A percentile compares a stretch with the other conserved stretches of the same genome.
phyloP scores from a whole-genome alignment of 2,888 invertebrate species.

The Glaucopsyche alexis region DNA sequence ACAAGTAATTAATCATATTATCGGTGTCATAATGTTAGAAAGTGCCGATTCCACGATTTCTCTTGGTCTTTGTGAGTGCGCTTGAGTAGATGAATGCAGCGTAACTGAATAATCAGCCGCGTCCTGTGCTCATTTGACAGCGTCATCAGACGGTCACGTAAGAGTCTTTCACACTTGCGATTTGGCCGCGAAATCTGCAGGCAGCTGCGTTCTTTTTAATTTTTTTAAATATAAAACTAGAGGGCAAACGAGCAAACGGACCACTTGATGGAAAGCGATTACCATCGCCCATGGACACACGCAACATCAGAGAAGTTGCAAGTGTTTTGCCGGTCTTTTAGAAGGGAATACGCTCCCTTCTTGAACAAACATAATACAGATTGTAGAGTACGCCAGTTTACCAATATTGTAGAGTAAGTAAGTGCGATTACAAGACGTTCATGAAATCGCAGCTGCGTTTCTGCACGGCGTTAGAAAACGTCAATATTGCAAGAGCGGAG shows the following conservation, averaged over 20 bases:
- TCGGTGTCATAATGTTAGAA: constrained; percentile 16
- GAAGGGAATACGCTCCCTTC: too few species aligned
- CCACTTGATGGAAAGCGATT: too few species aligned
- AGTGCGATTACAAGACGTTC: too few species aligned
- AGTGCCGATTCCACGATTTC: constrained; percentile 17
- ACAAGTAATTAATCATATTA: constrained; percentile 4
- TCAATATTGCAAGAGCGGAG: not conserved
- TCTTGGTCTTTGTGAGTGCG: constrained; percentile 40
- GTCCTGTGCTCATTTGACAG: constrained; percentile 55
- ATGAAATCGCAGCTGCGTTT: not conserved
- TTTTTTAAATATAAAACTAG: too few species aligned
- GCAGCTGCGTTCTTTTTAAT: not conserved
- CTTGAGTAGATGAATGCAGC: constrained; percentile 49
- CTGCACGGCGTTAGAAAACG: not conserved
- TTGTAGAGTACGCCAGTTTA: not conserved
- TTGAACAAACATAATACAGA: too few species aligned
- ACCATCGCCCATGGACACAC: too few species aligned
- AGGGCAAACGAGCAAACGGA: too few species aligned
- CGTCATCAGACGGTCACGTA: not conserved
- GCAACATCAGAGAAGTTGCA: too few species aligned
- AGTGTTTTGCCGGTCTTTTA: too few species aligned
- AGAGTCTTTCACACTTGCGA: not conserved
- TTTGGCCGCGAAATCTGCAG: not conserved
- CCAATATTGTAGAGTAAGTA: not conserved
- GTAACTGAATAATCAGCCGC: constrained; percentile 62